Evolutionary conservation across 2,113 vertebrate genomes (phyloP).

Genomic region (Microcebus griseorufus): DNA sequence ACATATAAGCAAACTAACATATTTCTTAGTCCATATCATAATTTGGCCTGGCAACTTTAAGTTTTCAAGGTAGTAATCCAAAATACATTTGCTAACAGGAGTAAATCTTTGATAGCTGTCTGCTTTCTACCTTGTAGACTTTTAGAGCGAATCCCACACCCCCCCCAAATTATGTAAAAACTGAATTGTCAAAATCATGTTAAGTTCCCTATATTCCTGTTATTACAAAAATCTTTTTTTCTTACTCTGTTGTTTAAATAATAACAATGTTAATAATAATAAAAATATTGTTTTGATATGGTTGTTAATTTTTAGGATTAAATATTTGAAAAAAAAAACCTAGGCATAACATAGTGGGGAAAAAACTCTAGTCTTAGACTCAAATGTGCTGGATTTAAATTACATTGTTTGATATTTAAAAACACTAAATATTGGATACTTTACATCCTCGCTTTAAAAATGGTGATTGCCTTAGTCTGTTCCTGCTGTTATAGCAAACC

Average conservation of each 20-base stretch:
- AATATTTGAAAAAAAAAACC: background rate
- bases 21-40: background rate
- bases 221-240: background rate
- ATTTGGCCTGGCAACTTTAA: background rate
- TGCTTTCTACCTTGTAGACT: background rate
- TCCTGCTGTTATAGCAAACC: background rate
- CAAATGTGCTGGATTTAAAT: background rate
- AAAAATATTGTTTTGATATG: background rate
- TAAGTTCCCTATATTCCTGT: background rate
- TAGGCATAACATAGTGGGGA: background rate
- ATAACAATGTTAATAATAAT: background rate
- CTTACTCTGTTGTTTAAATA: background rate
- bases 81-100: background rate
- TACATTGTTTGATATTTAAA: background rate
- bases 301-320: background rate
- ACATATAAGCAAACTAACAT: background rate
- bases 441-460: background rate
- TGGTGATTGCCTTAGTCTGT: background rate
- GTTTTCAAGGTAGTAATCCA: background rate
- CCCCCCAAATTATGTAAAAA: background rate
- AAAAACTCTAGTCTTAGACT: background rate
- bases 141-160: background rate
- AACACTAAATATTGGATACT: background rate
- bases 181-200: background rate
- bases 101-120: background rate